phyloP scores from a whole-genome alignment of 2,797 vertebrate species.

The Enteromius treurensis region DNA sequence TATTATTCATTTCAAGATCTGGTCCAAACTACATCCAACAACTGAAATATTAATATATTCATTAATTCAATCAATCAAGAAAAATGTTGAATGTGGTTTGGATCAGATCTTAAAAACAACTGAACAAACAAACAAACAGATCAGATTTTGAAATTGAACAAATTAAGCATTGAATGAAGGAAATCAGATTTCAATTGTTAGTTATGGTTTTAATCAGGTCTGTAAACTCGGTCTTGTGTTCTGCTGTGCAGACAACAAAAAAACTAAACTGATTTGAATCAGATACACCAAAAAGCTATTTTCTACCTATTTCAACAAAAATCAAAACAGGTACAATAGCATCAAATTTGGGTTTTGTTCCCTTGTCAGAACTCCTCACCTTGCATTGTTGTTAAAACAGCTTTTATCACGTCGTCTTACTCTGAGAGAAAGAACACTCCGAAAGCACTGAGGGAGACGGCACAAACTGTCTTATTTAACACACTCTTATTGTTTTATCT shows the following conservation, averaged over 20 bases:
- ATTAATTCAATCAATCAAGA: too few relatives aligned
- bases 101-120: too few relatives aligned
- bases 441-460: constrained; percentile 43
- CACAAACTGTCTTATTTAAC: constrained; percentile 61
- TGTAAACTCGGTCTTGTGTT: neutral
- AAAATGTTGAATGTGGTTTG: too few relatives aligned
- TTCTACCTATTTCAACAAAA: neutral
- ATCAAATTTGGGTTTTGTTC: neutral
- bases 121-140: too few relatives aligned
- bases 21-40: too few relatives aligned
- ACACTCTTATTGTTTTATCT: constrained; percentile 60
- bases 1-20: too few relatives aligned
- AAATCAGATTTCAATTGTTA: neutral
- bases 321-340: neutral
- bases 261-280: neutral
- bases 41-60: too few relatives aligned
- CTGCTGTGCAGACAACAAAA: neutral
- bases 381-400: constrained; percentile 24
- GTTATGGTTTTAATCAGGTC: neutral
- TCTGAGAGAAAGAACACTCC: constrained; percentile 45
- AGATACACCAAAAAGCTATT: neutral
- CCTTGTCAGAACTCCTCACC: constrained; percentile 16
- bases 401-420: constrained; percentile 39
- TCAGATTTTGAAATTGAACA: too few relatives aligned
- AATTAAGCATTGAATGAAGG: too few relatives aligned